These are phyloP conservation scores for Pachymerium ferrugineum DNA, from an alignment of 2,888 invertebrate genomes.

Conservation along the genomic window DNA sequence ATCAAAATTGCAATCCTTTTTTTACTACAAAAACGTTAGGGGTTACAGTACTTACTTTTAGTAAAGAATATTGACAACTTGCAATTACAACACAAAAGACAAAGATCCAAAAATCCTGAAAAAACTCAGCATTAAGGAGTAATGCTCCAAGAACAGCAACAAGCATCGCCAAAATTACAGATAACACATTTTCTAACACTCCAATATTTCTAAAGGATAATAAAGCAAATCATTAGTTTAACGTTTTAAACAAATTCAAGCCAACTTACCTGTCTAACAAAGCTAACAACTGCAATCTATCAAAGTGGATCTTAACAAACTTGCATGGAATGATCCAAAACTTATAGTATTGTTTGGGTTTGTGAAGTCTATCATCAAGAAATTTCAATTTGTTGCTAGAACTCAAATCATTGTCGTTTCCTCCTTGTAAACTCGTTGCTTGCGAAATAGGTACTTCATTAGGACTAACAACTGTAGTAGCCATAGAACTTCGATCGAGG, in stretches of 20 bases:
- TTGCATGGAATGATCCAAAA: conserved; percentile 61
- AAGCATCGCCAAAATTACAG: conserved; percentile 72
- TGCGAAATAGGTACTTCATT: conserved; percentile 37
- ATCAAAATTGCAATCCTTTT: conserved; percentile 18
- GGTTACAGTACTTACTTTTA: conserved; percentile 57
- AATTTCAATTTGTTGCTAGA: conserved; percentile 37
- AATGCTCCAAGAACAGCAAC: conserved; percentile 81
- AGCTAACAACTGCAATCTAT: conserved; percentile 83
- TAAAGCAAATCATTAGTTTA: not conserved
- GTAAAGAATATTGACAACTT: conserved; percentile 90
- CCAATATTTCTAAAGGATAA: conserved; percentile 83
- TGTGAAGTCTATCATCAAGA: conserved; percentile 41
- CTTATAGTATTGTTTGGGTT: conserved; percentile 63
- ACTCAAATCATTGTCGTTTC: conserved; percentile 38
- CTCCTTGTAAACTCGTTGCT: conserved; percentile 42
- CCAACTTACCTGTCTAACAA: conserved; percentile 65
- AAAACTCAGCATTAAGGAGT: conserved; percentile 76
- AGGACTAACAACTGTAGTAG: conserved; percentile 23
- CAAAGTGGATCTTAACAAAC: conserved; percentile 78
- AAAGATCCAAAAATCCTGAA: conserved; percentile 86
- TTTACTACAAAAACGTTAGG: not conserved
- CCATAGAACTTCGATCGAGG: conserved; percentile 41
- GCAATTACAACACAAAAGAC: conserved; percentile 97
- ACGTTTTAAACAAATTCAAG: not conserved
- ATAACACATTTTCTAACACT: conserved; percentile 70